Evolutionary conservation across 2,113 vertebrate genomes (phyloP).

Genomic region (Rhodinocichla rosea): DNA sequence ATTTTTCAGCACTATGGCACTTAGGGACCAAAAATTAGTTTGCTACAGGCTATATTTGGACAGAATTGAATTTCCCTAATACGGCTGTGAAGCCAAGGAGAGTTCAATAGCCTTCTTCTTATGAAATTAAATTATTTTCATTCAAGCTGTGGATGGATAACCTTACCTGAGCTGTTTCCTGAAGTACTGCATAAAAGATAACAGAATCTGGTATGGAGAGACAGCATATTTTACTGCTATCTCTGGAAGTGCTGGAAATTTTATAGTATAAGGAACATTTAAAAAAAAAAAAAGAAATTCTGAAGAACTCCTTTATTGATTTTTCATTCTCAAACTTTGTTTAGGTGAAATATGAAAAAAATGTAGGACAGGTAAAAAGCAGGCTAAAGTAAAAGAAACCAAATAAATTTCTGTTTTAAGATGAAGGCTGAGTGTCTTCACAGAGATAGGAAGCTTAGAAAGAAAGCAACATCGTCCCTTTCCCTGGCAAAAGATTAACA

Average conservation of each 20-base stretch:
- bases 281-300: not conserved
- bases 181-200: not conserved
- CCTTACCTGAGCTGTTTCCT: not conserved
- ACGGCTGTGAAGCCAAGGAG: constrained; percentile 8
- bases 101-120: constrained; percentile 29
- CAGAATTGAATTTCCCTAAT: constrained; percentile 56
- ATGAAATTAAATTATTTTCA: constrained; percentile 37
- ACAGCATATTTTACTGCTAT: not conserved
- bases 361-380: not conserved
- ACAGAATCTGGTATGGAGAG: not conserved
- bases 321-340: not conserved
- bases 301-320: not conserved
- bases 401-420: not conserved
- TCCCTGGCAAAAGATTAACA: not conserved
- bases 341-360: not conserved
- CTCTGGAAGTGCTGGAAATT: not conserved
- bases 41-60: constrained; percentile 24
- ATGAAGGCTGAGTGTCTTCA: not conserved
- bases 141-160: constrained; percentile 14
- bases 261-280: not conserved
- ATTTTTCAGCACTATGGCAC: constrained; percentile 1
- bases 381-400: not conserved
- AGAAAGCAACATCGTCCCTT: not conserved
- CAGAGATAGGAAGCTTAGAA: not conserved
- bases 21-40: constrained; percentile 29